phyloP scores from a whole-genome alignment of 2,113 vertebrate species.

The Cyprinodon variegatus region DNA sequence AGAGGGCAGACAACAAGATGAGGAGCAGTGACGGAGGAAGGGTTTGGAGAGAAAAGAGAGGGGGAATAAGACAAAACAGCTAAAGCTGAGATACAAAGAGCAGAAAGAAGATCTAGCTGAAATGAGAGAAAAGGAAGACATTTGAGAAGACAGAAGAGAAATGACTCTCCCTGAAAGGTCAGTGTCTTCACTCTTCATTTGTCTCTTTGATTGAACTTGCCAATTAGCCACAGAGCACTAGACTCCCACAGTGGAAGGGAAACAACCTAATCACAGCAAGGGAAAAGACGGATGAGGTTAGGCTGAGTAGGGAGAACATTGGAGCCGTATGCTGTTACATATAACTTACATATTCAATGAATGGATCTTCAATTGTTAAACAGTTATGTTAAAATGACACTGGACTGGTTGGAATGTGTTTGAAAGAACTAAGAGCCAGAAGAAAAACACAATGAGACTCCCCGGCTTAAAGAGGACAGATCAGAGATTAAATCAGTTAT shows the following conservation, averaged over 20 bases:
- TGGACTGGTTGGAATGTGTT: constrained; percentile 11
- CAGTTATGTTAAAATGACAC: constrained; percentile 13
- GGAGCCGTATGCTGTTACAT: constrained; percentile 11
- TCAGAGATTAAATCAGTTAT: constrained; percentile 51
- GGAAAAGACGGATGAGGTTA: constrained; percentile 25
- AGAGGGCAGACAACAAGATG: constrained; percentile 10
- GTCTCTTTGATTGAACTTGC: constrained; percentile 79
- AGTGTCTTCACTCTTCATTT: constrained; percentile 72
- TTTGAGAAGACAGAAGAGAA: constrained; percentile 38
- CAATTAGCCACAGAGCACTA: constrained; percentile 72
- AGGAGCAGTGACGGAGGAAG: constrained; percentile 9
- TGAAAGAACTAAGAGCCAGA: neutral
- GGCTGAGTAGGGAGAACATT: constrained; percentile 23
- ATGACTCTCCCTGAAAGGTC: constrained; percentile 76
- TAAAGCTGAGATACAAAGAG: constrained; percentile 12
- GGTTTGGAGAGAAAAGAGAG: constrained; percentile 1
- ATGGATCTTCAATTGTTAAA: constrained; percentile 28
- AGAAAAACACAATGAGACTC: neutral
- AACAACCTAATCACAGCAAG: constrained; percentile 73
- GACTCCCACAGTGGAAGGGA: constrained; percentile 64
- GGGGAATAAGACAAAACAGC: neutral
- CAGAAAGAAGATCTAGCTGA: neutral
- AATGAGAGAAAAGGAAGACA: constrained; percentile 29
- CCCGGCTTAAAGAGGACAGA: constrained; percentile 27
- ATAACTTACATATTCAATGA: constrained; percentile 23